These are phyloP conservation scores for Pseudonaja textilis DNA, from an alignment of 2,113 vertebrate genomes.

Conservation along the genomic window DNA sequence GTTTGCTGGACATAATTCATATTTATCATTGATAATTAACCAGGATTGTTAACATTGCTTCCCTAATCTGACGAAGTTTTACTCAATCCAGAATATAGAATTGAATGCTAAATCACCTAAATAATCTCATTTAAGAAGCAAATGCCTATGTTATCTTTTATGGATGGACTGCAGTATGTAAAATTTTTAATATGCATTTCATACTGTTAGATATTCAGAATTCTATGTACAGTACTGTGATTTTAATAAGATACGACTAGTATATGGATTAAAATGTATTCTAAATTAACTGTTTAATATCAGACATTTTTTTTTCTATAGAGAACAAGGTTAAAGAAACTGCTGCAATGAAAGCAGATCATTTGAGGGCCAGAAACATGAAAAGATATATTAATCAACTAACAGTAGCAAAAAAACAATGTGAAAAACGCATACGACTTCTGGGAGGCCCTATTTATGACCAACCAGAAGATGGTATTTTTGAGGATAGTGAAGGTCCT, in stretches of 20 bases:
- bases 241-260: conserved; percentile 1
- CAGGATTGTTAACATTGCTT: not conserved
- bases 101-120: not conserved
- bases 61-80: not conserved
- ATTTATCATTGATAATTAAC: not conserved
- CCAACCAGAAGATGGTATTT: conserved; percentile 79
- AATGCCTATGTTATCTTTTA: not conserved
- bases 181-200: not conserved
- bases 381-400: conserved; percentile 98
- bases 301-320: conserved; percentile 37
- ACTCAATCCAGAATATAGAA: not conserved
- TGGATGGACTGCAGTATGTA: not conserved
- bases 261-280: not conserved
- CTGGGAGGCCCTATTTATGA: conserved; percentile 92
- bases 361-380: conserved; percentile 93
- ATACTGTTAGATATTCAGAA: not conserved
- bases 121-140: not conserved
- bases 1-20: not conserved
- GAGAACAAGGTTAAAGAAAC: conserved; percentile 91
- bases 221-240: not conserved
- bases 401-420: conserved; percentile 98
- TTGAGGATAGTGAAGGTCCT: conserved; percentile 85
- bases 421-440: conserved; percentile 90
- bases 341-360: conserved; percentile 95
- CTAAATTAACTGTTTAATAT: not conserved